Percentiles rank a stretch among this genome's conserved stretches.
Conservation (phyloP, 2,113 vertebrate genomes). For the Anseranas semipalmata region DNA sequence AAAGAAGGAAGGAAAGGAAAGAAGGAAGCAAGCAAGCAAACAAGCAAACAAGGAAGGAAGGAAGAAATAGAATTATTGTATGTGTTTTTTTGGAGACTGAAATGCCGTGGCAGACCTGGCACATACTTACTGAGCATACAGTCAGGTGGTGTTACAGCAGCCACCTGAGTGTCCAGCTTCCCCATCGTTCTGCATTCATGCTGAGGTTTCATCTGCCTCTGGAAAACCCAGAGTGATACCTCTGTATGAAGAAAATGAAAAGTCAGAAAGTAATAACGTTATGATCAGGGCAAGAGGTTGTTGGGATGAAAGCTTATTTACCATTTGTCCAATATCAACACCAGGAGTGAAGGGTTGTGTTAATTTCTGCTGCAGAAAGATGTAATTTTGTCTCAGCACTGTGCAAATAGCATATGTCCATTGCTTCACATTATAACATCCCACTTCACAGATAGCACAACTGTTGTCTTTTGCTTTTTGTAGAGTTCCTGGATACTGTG, state of each 20-base stretch:
- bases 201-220: not conserved
- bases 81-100: not conserved
- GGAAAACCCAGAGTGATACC: not conserved
- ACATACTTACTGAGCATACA: rapidly evolving
- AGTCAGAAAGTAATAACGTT: not conserved
- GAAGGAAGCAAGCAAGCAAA: too few species aligned
- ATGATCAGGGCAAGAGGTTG: not conserved
- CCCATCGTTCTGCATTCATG: not conserved
- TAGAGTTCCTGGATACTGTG: not conserved
- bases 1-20: too few species aligned
- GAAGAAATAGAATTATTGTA: not conserved
- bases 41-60: too few species aligned
- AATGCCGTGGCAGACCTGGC: not conserved
- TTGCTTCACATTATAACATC: not conserved
- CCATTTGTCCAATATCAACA: not conserved
- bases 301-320: not conserved
- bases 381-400: not conserved
- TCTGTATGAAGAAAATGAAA: not conserved
- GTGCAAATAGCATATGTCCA: not conserved
- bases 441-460: not conserved
- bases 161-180: not conserved
- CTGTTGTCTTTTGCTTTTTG: not conserved
- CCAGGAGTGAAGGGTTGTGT: not conserved
- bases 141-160: not conserved
- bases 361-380: not conserved